Evolutionary conservation across 2,888 invertebrate species (phyloP).

Genomic region (Cryptophagus acutangulus): DNA sequence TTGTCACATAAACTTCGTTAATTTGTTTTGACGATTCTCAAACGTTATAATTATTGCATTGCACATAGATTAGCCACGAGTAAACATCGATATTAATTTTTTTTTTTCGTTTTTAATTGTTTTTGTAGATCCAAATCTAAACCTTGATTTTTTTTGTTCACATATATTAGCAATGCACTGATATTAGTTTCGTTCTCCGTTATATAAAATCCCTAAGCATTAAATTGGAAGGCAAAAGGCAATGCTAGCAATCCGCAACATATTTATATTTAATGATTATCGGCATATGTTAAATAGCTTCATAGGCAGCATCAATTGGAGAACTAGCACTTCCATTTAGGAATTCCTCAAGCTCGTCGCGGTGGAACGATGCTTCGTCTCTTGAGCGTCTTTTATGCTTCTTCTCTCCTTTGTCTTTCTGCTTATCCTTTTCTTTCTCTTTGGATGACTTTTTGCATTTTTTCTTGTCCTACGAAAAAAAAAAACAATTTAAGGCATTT

Average conservation of each 20-base stretch:
- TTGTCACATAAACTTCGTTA: no score
- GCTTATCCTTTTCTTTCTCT: conserved; percentile 54
- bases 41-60: no score
- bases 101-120: no score
- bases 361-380: conserved; percentile 45
- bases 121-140: no score
- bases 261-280: conserved; percentile 17
- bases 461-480: conserved; percentile 38
- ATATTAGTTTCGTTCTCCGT: no score
- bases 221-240: conserved; percentile 13
- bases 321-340: conserved; percentile 54
- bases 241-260: conserved; percentile 14
- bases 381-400: conserved; percentile 48
- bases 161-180: no score
- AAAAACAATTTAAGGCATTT: no score
- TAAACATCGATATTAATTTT: no score
- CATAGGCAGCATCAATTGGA: conserved; percentile 55
- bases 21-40: no score
- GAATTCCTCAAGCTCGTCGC: conserved; percentile 60
- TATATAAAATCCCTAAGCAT: conserved; percentile 7
- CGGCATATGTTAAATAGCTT: conserved; percentile 51
- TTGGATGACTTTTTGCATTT: conserved; percentile 52
- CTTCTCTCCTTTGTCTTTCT: conserved; percentile 44
- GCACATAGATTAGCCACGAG: no score
- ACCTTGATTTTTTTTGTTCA: no score